A percentile compares a stretch with the other conserved stretches of the same genome.
phyloP scores from a whole-genome alignment of 1,140 invertebrate genomes.

The Heliconius eleuchia region DNA sequence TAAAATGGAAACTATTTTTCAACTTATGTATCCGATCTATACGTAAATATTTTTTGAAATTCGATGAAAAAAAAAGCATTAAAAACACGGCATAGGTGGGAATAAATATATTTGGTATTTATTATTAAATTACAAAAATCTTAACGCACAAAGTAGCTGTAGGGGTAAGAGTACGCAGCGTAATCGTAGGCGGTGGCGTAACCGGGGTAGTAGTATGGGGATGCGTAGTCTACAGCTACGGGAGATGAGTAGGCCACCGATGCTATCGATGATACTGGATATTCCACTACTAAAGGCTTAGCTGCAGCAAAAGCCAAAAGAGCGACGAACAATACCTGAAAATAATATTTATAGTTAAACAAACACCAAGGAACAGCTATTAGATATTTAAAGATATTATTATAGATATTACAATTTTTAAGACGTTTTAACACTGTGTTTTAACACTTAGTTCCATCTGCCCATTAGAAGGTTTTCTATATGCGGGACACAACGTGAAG shows the following conservation, averaged over 20 bases:
- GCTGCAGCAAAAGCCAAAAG: conserved; percentile 77
- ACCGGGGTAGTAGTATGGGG: conserved; percentile 51
- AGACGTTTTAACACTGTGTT: too few species aligned
- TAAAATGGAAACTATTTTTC: neutral
- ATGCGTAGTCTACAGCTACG: conserved; percentile 64
- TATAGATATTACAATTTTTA: too few species aligned
- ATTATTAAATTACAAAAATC: neutral
- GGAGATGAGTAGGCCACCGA: conserved; percentile 57
- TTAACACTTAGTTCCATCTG: too few species aligned
- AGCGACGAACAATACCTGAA: conserved; percentile 79
- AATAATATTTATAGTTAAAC: neutral
- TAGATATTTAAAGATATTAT: neutral
- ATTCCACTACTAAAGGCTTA: conserved; percentile 75
- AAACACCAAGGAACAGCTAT: neutral
- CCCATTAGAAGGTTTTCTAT: too few species aligned
- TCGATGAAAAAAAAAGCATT: neutral
- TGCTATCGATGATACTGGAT: conserved; percentile 51
- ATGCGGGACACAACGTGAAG: too few species aligned
- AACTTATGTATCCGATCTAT: neutral
- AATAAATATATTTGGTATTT: conserved; percentile 30
- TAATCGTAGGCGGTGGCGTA: conserved; percentile 60
- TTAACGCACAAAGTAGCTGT: conserved; percentile 52
- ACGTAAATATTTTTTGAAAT: neutral
- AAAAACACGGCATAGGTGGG: conserved; percentile 16
- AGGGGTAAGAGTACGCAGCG: conserved; percentile 59